phyloP scores from a whole-genome alignment of 2,797 vertebrate genomes.

The Ctenopoma kingsleyae region DNA sequence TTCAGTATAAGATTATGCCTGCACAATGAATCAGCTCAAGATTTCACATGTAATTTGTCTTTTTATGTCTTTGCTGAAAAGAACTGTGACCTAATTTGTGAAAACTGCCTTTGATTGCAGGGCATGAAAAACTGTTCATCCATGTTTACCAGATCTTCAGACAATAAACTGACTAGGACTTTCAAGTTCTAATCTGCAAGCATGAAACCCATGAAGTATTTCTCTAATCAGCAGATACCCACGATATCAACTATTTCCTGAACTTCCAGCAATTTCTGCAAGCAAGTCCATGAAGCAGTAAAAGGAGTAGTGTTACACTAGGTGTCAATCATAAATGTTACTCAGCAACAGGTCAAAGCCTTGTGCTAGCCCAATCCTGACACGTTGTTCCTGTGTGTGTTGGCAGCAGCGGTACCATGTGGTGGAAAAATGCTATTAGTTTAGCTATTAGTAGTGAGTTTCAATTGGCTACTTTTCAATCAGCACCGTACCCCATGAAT shows the following conservation, averaged over 20 bases:
- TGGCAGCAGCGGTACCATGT: too few relatives aligned
- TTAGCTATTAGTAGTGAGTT: too few relatives aligned
- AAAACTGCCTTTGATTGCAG: constrained; percentile 58
- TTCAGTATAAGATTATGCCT: constrained; percentile 30
- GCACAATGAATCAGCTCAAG: constrained; percentile 21
- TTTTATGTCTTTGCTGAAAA: constrained; percentile 35
- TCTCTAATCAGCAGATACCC: constrained; percentile 17
- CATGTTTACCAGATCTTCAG: constrained; percentile 28
- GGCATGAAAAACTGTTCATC: constrained; percentile 30
- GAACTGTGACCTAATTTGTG: constrained; percentile 55
- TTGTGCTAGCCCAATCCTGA: too few relatives aligned
- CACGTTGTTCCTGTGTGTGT: too few relatives aligned
- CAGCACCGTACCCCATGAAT: too few relatives aligned
- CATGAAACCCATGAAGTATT: constrained; percentile 13
- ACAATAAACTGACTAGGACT: neutral
- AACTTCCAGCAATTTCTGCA: neutral
- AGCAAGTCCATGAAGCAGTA: neutral
- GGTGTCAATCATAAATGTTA: too few relatives aligned
- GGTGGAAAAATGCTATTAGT: too few relatives aligned
- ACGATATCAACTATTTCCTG: neutral
- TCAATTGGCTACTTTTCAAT: too few relatives aligned
- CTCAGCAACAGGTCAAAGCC: too few relatives aligned
- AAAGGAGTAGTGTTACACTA: neutral
- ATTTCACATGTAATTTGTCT: constrained; percentile 54
- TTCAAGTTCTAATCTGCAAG: constrained; percentile 6